A percentile compares a stretch with the other conserved stretches of the same genome.
Conservation (phyloP, 1,140 invertebrate genomes). For the Melitaea cinxia region DNA sequence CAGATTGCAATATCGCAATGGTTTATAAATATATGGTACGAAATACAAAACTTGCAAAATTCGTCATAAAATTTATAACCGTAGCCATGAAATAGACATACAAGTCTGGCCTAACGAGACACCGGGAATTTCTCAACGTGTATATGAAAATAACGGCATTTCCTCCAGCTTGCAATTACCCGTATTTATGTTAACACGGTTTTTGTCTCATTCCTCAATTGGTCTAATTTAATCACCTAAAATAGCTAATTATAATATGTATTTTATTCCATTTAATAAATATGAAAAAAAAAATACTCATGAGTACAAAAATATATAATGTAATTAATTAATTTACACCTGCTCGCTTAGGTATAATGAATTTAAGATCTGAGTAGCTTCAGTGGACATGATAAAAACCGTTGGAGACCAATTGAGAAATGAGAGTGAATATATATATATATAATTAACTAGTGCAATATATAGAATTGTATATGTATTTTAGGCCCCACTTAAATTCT, state of each 20-base stretch:
- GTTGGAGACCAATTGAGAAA: too few relatives aligned
- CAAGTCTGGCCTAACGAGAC: slow-evolving; percentile 26
- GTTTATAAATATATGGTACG: slow-evolving; percentile 12
- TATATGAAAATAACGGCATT: slow-evolving; percentile 27
- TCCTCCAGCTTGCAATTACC: neutral
- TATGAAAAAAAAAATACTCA: too few relatives aligned
- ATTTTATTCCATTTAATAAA: neutral
- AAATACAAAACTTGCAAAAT: slow-evolving; percentile 21
- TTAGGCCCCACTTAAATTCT: too few relatives aligned
- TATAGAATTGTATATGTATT: too few relatives aligned
- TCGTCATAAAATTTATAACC: neutral
- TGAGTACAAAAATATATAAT: too few relatives aligned
- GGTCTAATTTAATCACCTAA: neutral
- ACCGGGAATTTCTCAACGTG: slow-evolving; percentile 24
- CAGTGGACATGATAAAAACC: too few relatives aligned
- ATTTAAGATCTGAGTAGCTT: too few relatives aligned
- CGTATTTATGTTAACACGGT: neutral
- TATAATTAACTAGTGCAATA: too few relatives aligned
- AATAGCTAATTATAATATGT: neutral
- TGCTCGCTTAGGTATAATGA: too few relatives aligned
- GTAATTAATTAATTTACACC: too few relatives aligned
- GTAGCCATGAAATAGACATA: slow-evolving; percentile 1
- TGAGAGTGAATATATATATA: too few relatives aligned
- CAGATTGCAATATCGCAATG: neutral
- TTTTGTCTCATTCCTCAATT: neutral